These are phyloP conservation scores for Cheiracanthium punctorium DNA, from an alignment of 2,888 invertebrate species.

Conservation along the genomic window DNA sequence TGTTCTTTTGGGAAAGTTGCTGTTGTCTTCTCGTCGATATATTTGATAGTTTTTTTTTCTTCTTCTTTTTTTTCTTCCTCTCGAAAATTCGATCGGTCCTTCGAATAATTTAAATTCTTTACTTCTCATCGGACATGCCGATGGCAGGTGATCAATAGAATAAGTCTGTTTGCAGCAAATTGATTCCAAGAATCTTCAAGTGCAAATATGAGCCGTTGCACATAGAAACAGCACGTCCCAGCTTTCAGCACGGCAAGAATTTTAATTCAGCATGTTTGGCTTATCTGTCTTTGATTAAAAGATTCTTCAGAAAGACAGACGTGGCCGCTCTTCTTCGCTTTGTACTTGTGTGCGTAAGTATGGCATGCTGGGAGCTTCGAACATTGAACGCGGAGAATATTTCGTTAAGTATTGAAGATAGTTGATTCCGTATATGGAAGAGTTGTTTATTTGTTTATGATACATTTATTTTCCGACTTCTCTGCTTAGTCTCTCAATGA, in stretches of 20 bases:
- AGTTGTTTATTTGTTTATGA: too few species aligned
- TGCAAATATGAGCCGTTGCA: conserved; percentile 10
- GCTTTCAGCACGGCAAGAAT: not conserved
- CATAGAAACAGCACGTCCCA: not conserved
- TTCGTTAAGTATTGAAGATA: too few species aligned
- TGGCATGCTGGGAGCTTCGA: too few species aligned
- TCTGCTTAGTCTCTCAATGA: too few species aligned
- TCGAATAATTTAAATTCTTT: conserved; percentile 13
- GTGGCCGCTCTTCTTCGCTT: too few species aligned
- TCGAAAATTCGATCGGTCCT: not conserved
- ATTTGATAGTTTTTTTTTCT: conserved; percentile 1
- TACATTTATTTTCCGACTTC: too few species aligned
- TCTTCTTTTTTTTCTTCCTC: not conserved
- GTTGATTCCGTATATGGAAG: too few species aligned
- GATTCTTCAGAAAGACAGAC: not conserved
- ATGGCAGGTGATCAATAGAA: conserved; percentile 1
- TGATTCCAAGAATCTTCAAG: conserved; percentile 9
- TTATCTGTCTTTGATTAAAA: not conserved
- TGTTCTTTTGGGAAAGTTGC: not conserved
- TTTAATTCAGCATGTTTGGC: not conserved
- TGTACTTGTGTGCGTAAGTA: too few species aligned
- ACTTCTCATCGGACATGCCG: not conserved
- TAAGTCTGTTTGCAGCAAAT: not conserved
- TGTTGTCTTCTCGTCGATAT: conserved; percentile 12
- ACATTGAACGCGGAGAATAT: too few species aligned